These are phyloP conservation scores for Amblyopsis rosae DNA, from an alignment of 2,113 vertebrate species.

Conservation along the genomic window DNA sequence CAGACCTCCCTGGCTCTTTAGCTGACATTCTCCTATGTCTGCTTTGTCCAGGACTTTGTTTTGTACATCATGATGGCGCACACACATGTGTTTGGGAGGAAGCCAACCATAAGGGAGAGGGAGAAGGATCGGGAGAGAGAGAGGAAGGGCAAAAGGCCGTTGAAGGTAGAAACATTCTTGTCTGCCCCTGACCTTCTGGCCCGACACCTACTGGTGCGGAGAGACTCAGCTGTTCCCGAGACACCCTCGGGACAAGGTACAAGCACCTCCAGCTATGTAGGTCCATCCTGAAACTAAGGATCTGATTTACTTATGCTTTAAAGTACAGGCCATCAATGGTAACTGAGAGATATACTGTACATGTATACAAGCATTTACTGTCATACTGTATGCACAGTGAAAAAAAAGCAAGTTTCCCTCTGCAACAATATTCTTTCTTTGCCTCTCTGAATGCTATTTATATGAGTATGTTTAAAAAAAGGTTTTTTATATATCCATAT, in stretches of 20 bases:
- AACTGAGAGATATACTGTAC: too few species aligned
- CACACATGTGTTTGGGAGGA: conserved; percentile 87
- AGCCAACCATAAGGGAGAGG: conserved; percentile 76
- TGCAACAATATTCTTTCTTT: too few species aligned
- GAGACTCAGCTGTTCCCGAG: conserved; percentile 72
- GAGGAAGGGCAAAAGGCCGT: conserved; percentile 75
- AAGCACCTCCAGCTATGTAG: not conserved
- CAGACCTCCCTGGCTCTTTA: conserved; percentile 65
- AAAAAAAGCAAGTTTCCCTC: too few species aligned
- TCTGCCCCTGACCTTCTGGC: conserved; percentile 86
- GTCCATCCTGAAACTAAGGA: too few species aligned
- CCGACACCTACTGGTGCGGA: conserved; percentile 84
- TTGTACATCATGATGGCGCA: conserved; percentile 89
- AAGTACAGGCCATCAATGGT: too few species aligned
- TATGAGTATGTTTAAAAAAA: too few species aligned
- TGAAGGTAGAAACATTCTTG: conserved; percentile 89
- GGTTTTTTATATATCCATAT: too few species aligned
- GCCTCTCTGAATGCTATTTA: too few species aligned
- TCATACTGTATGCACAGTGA: too few species aligned
- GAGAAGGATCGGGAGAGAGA: conserved; percentile 80
- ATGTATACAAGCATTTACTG: too few species aligned
- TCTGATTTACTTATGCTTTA: too few species aligned
- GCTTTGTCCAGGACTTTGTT: conserved; percentile 85
- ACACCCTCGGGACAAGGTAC: conserved; percentile 72
- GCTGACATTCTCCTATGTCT: conserved; percentile 29